Evolutionary conservation across 2,888 invertebrate species (phyloP).

Genomic region (Julus scanicus): DNA sequence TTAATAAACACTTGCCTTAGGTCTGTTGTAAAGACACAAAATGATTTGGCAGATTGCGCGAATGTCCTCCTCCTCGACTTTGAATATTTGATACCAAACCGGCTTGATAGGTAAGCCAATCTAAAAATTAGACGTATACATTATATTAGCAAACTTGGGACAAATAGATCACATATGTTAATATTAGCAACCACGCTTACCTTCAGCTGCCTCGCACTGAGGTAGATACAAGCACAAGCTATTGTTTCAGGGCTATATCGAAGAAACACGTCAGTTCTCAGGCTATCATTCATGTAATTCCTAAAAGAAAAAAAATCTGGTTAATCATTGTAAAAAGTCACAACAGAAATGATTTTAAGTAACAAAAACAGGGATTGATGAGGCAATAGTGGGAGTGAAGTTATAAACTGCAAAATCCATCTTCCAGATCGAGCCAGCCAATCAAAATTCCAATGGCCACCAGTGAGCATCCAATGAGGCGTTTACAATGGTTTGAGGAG

Average conservation of each 20-base stretch:
- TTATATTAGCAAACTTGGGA: background rate
- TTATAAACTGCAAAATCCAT: background rate
- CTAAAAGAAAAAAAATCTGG: constrained; percentile 64
- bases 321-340: background rate
- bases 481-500: constrained; percentile 28
- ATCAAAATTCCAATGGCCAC: constrained; percentile 43
- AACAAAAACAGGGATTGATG: background rate
- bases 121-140: constrained; percentile 60
- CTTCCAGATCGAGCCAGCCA: constrained; percentile 44
- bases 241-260: constrained; percentile 96
- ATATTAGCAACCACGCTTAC: constrained; percentile 48
- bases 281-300: constrained; percentile 99
- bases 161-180: background rate
- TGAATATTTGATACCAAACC: constrained; percentile 89
- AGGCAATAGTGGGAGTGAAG: constrained; percentile 18
- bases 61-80: constrained; percentile 84
- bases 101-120: constrained; percentile 84
- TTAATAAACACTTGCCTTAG: constrained; percentile 73
- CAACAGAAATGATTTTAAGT: background rate
- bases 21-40: constrained; percentile 82
- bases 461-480: constrained; percentile 46
- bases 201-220: constrained; percentile 87
- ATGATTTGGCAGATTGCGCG: constrained; percentile 85
- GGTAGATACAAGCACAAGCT: constrained; percentile 98
- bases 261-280: constrained; percentile 96